Percentiles rank a stretch among this genome's conserved stretches.
Evolutionary conservation across 1,140 invertebrate genomes (phyloP).

Genomic region (Epicauta chinensis): DNA sequence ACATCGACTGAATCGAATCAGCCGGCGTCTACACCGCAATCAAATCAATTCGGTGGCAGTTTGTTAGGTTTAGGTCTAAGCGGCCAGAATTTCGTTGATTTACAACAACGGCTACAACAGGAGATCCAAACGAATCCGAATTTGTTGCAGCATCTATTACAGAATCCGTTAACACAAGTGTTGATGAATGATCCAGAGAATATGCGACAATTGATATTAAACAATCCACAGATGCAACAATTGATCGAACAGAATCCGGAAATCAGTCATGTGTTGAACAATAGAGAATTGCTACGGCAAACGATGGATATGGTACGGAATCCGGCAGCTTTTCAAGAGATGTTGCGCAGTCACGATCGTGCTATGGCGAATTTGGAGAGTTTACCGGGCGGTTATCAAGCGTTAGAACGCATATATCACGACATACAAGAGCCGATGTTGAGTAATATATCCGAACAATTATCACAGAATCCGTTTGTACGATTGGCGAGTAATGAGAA

Average conservation of each 20-base stretch:
- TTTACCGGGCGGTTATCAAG: conserved; percentile 90
- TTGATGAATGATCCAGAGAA: conserved; percentile 95
- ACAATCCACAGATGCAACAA: conserved; percentile 97
- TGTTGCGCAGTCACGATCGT: conserved; percentile 95
- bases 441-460: conserved; percentile 84
- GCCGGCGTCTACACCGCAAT: conserved; percentile 49
- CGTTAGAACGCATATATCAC: conserved; percentile 91
- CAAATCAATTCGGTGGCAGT: conserved; percentile 72
- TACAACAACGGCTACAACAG: conserved; percentile 83
- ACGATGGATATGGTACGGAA: conserved; percentile 96
- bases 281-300: conserved; percentile 89
- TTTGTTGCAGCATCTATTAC: conserved; percentile 82
- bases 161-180: conserved; percentile 91
- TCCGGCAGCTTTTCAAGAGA: conserved; percentile 92
- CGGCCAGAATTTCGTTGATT: conserved; percentile 79
- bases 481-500: conserved; percentile 37
- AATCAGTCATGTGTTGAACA: conserved; percentile 96
- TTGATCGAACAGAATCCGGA: conserved; percentile 96
- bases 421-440: conserved; percentile 98
- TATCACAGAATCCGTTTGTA: conserved; percentile 78
- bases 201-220: conserved; percentile 82
- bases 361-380: conserved; percentile 94
- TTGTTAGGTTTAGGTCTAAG: conserved; percentile 71
- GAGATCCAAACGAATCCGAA: conserved; percentile 88
- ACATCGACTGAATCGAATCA: conserved; percentile 39